A percentile compares a stretch with the other conserved stretches of the same genome.
Evolutionary conservation across 2,797 vertebrate species (phyloP).

Genomic region (Meda fulgida): DNA sequence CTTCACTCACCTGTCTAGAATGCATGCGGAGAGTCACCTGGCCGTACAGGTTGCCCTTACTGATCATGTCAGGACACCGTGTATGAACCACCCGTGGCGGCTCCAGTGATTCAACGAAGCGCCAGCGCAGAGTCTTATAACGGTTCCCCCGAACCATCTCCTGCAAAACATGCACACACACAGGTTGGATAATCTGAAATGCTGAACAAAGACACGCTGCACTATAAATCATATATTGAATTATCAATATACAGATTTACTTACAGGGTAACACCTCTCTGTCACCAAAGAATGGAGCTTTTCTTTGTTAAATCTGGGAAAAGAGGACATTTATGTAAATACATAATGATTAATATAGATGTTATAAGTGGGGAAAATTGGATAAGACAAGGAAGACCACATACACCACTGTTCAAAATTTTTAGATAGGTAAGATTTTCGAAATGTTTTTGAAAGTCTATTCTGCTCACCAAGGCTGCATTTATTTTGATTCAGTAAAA

Average conservation of each 20-base stretch:
- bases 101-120: conserved; percentile 88
- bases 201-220: background rate
- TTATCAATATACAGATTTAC: conserved; percentile 56
- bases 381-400: background rate
- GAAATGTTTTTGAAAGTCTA: background rate
- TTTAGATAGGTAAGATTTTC: background rate
- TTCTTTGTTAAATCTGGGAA: conserved; percentile 84
- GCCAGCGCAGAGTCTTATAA: conserved; percentile 88
- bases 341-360: background rate
- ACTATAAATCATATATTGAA: too few relatives aligned
- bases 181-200: background rate
- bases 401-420: background rate
- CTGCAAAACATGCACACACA: conserved; percentile 66
- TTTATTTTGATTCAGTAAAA: background rate
- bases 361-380: background rate
- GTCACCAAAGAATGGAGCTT: conserved; percentile 91
- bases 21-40: conserved; percentile 94
- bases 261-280: conserved; percentile 92
- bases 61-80: conserved; percentile 83
- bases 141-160: conserved; percentile 92
- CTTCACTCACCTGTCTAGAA: conserved; percentile 83
- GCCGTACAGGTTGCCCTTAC: conserved; percentile 85
- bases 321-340: background rate
- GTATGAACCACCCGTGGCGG: conserved; percentile 86
- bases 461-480: background rate